Conservation (phyloP, 2,888 invertebrate species). For the Eudemis profundana region DNA sequence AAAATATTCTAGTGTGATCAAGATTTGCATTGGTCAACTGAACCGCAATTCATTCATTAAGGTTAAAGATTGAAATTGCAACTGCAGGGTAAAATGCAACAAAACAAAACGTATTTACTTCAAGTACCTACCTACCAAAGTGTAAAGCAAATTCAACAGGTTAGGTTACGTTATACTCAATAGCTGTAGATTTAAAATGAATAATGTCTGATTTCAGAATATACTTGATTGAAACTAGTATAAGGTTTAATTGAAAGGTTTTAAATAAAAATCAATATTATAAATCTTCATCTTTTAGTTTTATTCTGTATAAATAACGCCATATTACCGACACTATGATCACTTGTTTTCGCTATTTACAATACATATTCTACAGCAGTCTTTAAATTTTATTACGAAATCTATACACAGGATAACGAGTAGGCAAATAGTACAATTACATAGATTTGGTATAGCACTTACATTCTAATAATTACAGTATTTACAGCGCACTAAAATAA, state of each 20-base stretch:
- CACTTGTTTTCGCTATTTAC: slow-evolving; percentile 84
- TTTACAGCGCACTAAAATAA: slow-evolving; percentile 76
- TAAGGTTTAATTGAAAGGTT: slow-evolving; percentile 8
- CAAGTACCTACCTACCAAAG: too few species aligned
- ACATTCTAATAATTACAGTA: slow-evolving; percentile 79
- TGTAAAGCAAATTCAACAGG: too few species aligned
- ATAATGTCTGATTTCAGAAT: not conserved
- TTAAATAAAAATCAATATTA: slow-evolving; percentile 69
- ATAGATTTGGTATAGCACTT: slow-evolving; percentile 85
- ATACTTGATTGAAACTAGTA: too few species aligned
- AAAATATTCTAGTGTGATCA: too few species aligned
- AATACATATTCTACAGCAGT: slow-evolving; percentile 85
- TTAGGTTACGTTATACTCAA: too few species aligned
- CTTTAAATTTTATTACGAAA: slow-evolving; percentile 84
- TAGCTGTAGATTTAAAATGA: not conserved
- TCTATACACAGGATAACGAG: slow-evolving; percentile 84
- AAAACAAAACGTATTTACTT: too few species aligned
- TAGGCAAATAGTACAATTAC: slow-evolving; percentile 82
- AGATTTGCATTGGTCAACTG: too few species aligned
- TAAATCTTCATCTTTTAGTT: slow-evolving; percentile 81
- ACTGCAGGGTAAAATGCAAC: too few species aligned
- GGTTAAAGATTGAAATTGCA: too few species aligned
- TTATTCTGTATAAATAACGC: slow-evolving; percentile 83
- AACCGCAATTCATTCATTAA: too few species aligned
- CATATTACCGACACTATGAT: slow-evolving; percentile 83